These are phyloP conservation scores for Chamaea fasciata DNA, from an alignment of 2,113 vertebrate genomes.

Conservation along the genomic window DNA sequence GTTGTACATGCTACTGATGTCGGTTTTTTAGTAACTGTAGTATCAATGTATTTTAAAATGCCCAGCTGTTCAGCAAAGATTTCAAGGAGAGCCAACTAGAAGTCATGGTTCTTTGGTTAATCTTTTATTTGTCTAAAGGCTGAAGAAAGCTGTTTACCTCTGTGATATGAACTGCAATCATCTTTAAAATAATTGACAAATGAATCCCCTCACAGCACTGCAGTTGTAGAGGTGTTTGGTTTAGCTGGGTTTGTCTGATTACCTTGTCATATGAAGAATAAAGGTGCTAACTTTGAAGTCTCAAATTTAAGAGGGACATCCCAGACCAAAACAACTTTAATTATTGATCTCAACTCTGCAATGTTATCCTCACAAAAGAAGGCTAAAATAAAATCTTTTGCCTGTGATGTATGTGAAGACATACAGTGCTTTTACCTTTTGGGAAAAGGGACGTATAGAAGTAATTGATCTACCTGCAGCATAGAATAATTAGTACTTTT, in stretches of 20 bases:
- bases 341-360: slow-evolving; percentile 51
- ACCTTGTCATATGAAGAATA: slow-evolving; percentile 65
- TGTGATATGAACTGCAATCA: slow-evolving; percentile 66
- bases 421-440: neutral
- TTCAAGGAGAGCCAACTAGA: slow-evolving; percentile 59
- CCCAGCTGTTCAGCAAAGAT: slow-evolving; percentile 34
- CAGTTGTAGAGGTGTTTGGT: slow-evolving; percentile 65
- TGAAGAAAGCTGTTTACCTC: slow-evolving; percentile 61
- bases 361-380: slow-evolving; percentile 3
- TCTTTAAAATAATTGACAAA: slow-evolving; percentile 75
- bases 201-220: slow-evolving; percentile 64
- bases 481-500: neutral
- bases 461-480: neutral
- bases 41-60: slow-evolving; percentile 50
- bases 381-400: neutral
- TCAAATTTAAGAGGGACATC: slow-evolving; percentile 54
- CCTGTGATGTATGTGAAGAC: neutral
- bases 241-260: slow-evolving; percentile 68
- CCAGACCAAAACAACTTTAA: slow-evolving; percentile 39
- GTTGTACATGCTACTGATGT: neutral
- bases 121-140: slow-evolving; percentile 71
- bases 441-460: neutral
- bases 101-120: slow-evolving; percentile 64
- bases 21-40: slow-evolving; percentile 21
- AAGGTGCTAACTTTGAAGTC: slow-evolving; percentile 55